Evolutionary conservation across 2,113 vertebrate species (phyloP).

Genomic region (Lophura nycthemera): DNA sequence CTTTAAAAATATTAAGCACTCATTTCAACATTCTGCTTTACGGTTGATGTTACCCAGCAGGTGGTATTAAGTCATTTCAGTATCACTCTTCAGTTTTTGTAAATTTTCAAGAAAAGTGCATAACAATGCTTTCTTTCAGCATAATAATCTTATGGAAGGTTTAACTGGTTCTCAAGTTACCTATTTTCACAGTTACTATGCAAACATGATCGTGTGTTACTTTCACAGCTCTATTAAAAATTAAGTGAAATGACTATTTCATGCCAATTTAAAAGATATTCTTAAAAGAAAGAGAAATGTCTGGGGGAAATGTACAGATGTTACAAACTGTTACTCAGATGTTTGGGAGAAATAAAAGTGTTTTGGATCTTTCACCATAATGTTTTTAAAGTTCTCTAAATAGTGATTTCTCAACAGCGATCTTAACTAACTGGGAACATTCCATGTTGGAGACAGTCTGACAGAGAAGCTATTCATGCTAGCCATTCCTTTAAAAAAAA

Average conservation of each 20-base stretch:
- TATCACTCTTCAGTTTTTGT: not conserved
- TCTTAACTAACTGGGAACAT: not conserved
- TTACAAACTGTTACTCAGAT: not conserved
- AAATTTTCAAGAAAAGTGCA: not conserved
- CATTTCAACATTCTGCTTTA: not conserved
- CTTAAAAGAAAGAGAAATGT: constrained; percentile 4
- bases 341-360: not conserved
- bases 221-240: constrained; percentile 54
- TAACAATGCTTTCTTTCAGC: constrained; percentile 31
- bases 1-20: constrained; percentile 19
- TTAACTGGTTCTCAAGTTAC: constrained; percentile 61
- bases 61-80: constrained; percentile 19
- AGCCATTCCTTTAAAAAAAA: not conserved
- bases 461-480: not conserved
- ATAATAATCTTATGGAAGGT: constrained; percentile 21
- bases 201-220: not conserved
- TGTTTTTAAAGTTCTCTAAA: not conserved
- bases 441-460: not conserved
- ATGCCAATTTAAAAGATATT: not conserved
- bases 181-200: constrained; percentile 13
- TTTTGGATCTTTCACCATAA: not conserved
- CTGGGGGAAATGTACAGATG: not conserved
- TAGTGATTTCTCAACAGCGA: not conserved
- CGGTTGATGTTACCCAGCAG: constrained; percentile 26
- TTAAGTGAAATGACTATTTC: not conserved